Base-by-base conservation (phyloP, 2,113 vertebrate genomes). In the Trogon melanurus region DNA sequence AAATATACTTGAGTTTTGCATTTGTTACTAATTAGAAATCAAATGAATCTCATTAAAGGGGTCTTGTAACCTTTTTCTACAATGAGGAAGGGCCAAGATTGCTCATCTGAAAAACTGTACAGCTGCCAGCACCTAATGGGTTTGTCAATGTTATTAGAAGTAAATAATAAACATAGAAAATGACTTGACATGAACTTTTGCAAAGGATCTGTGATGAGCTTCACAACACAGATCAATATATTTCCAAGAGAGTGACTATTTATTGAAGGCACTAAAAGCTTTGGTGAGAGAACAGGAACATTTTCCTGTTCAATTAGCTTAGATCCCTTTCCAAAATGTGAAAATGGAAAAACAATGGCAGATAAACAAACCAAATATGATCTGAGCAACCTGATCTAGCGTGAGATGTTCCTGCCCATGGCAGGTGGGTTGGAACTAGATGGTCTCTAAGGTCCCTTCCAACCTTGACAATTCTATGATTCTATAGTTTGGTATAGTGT, bases 101-200 rank as follows among this genome's bases (percentile, higher is more conserved):
- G 93, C 79, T 95, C 74, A 74, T 34, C 65, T 89, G 73, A 95
- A 93, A 96, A 96, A 70, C 80, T 53, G 47, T 69, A 70, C 17
- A 81, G 56, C 61, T 93, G 27, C 90, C 91, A 91, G 36, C 74
- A 41, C 30, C 57, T 97, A 97, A 97, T 96, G 93, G 44, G 44
- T 96, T 94, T 95, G 45, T 67, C 90, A 79, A 89, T 88, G 60
- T 27, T 88, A 91, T 92, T 93, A 94, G 51, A 50, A 97, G 95
- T 92, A 97, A 97, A 96, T 97, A 96, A 97, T 95, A 97, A 95
- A 96, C 93, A 97, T 8, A 91, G 91, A 96, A 96, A 95, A 94
- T 93, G n/a, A 85, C 89, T 96, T 95, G 94, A 95, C 94, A 81
- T 50, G 45, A 96, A 91, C 94, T 93, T 90, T 86, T 85, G 54